Conservation (phyloP, 2,888 invertebrate species). For the Atrina japonica region DNA sequence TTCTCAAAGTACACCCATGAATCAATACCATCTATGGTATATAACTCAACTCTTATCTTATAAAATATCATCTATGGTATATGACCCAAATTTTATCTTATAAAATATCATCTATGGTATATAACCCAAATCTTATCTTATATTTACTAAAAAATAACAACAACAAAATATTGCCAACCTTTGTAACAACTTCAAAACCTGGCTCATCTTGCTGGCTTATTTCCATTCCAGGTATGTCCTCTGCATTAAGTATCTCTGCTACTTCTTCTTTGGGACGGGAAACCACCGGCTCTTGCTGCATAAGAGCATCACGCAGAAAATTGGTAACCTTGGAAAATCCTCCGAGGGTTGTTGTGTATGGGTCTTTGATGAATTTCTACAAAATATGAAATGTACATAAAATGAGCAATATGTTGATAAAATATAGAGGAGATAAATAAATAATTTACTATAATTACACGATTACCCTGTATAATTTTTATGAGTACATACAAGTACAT, state of each 20-base stretch:
- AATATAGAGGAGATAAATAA: too few relatives aligned
- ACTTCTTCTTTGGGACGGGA: conserved; percentile 84
- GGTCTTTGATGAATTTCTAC: conserved; percentile 84
- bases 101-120: too few relatives aligned
- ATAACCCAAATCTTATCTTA: background rate
- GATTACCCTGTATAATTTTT: too few relatives aligned
- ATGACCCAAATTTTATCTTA: too few relatives aligned
- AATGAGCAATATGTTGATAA: too few relatives aligned
- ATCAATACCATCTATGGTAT: too few relatives aligned
- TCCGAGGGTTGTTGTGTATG: conserved; percentile 91
- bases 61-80: too few relatives aligned
- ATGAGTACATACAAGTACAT: too few relatives aligned
- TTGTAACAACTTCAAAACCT: conserved; percentile 81
- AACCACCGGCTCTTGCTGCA: conserved; percentile 68
- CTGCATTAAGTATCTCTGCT: conserved; percentile 73
- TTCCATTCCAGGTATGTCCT: conserved; percentile 76
- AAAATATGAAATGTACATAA: conserved; percentile 34
- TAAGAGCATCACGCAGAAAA: conserved; percentile 84
- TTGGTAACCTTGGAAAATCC: conserved; percentile 93
- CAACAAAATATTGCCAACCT: conserved; percentile 67
- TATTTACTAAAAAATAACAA: background rate
- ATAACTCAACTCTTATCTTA: too few relatives aligned
- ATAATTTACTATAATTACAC: too few relatives aligned
- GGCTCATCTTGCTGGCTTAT: conserved; percentile 79
- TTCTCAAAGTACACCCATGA: too few relatives aligned